Evolutionary conservation across 2,888 invertebrate species (phyloP).

Genomic region (Hanleya hanleyi): DNA sequence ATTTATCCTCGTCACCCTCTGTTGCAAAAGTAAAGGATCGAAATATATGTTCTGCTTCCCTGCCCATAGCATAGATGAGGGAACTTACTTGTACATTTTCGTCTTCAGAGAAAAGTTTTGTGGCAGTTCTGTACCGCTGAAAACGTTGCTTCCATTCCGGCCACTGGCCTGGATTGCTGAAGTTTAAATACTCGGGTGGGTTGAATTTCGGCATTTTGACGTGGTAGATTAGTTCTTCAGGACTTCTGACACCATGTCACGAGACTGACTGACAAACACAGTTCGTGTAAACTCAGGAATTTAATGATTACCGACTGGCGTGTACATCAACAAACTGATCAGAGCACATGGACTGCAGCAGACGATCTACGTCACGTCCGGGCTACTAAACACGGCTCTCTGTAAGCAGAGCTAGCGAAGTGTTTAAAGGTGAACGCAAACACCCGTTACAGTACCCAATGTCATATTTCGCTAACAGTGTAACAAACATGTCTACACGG

Average conservation of each 20-base stretch:
- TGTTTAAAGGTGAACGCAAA: too few relatives aligned
- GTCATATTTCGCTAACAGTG: too few relatives aligned
- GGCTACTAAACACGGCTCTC: too few relatives aligned
- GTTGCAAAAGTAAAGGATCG: slow-evolving; percentile 17
- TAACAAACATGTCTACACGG: too few relatives aligned
- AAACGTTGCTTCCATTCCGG: slow-evolving; percentile 27
- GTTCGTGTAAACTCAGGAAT: too few relatives aligned
- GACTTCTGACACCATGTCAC: slow-evolving; percentile 8
- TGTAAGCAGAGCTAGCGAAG: too few relatives aligned
- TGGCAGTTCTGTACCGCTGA: slow-evolving; percentile 10
- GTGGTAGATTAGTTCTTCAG: neutral
- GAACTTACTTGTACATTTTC: slow-evolving; percentile 21
- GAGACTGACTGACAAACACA: too few relatives aligned
- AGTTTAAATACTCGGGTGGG: slow-evolving; percentile 21
- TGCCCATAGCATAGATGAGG: slow-evolving; percentile 22
- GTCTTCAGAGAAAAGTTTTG: slow-evolving; percentile 19
- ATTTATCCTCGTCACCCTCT: slow-evolving; percentile 14
- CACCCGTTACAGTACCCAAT: too few relatives aligned
- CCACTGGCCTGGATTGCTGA: slow-evolving; percentile 20
- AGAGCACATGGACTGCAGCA: too few relatives aligned
- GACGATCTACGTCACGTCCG: too few relatives aligned
- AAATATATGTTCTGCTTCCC: slow-evolving; percentile 22
- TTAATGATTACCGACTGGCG: too few relatives aligned
- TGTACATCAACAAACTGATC: too few relatives aligned
- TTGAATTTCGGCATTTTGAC: slow-evolving; percentile 24